Base-by-base conservation (phyloP, 2,797 vertebrate genomes). In the Thamnophis elegans region DNA sequence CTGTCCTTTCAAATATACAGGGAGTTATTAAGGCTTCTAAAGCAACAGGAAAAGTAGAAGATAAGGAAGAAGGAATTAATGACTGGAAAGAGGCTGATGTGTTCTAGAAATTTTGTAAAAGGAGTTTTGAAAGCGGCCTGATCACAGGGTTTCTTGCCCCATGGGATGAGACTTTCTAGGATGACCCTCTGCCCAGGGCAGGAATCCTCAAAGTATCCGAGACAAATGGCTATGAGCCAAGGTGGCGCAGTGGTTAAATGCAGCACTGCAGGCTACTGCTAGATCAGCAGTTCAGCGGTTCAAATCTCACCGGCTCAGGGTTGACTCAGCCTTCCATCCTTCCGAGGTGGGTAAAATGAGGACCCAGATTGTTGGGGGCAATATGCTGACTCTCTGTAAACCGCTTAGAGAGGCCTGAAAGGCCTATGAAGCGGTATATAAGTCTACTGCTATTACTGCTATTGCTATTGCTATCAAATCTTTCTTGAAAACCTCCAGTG, bases 11-110 rank as follows among this genome's bases (percentile, higher is more conserved):
- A 14, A 55, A 55, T 54, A 78, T 59, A 36, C 88, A 78, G 85
- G 88, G 65, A 93, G 65, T 14, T 55, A 82, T 78, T 92, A 88
- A 92, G 91, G 65, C 62, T 92, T 85, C 90, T 78, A 56, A 89
- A 68, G 47, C 55, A 88, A 87, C 60, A 62, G n/a, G 32, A 12
- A 85, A 36, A 47, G 62, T 59, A 53, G 53, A 22, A 18, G 88
- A n/a, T 8, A 60, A 87, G 26, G 62, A 32, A 56, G 60, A 18
- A 54, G 78, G 54, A 32, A 55, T 78, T n/a, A 78, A 85, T 87
- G 55, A 86, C 42, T 10, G 58, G 42, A 36, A 65, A 26, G 78
- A 78, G 78, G 78, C 36, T 82, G 51, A 42, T 32, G 13, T 42
- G 47, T 56, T n/a, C 56, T 88, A 78, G 55, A 85, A 91, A 93